These are phyloP conservation scores for Coluber constrictor DNA, from an alignment of 2,797 vertebrate species.

Conservation along the genomic window DNA sequence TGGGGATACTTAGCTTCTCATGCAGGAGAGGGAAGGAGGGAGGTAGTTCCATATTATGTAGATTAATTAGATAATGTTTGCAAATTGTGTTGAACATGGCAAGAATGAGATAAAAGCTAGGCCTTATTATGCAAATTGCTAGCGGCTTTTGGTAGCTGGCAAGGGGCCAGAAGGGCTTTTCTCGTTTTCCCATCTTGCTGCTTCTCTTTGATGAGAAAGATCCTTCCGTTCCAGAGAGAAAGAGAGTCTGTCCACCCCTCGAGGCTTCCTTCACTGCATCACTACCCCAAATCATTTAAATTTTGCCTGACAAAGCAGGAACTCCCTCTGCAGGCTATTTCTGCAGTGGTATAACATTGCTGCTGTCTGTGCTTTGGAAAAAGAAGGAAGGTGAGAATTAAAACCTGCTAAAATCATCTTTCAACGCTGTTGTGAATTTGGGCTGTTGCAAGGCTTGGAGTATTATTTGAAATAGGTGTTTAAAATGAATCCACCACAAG, in stretches of 20 bases:
- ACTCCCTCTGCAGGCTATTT: not conserved
- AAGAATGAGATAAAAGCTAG: conserved; percentile 16
- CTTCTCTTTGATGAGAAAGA: not conserved
- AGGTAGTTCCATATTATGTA: not conserved
- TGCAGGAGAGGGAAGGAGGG: not conserved
- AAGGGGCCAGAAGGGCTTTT: not conserved
- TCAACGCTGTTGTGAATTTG: not conserved
- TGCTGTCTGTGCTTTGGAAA: not conserved
- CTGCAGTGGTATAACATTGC: no score
- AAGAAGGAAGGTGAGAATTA: not conserved
- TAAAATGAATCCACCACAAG: not conserved
- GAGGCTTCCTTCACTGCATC: not conserved
- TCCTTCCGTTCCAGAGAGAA: not conserved
- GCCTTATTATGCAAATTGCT: conserved; percentile 17
- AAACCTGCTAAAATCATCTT: not conserved
- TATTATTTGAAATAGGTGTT: not conserved
- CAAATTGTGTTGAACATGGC: conserved; percentile 11
- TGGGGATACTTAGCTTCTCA: not conserved
- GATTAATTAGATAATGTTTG: conserved; percentile 33
- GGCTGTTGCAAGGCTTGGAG: no score
- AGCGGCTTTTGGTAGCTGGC: not conserved
- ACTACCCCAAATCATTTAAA: no score
- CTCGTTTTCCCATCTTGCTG: not conserved
- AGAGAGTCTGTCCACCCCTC: not conserved
- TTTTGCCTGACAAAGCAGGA: not conserved